Conservation (phyloP, 2,113 vertebrate species). For the Bos javanicus region DNA sequence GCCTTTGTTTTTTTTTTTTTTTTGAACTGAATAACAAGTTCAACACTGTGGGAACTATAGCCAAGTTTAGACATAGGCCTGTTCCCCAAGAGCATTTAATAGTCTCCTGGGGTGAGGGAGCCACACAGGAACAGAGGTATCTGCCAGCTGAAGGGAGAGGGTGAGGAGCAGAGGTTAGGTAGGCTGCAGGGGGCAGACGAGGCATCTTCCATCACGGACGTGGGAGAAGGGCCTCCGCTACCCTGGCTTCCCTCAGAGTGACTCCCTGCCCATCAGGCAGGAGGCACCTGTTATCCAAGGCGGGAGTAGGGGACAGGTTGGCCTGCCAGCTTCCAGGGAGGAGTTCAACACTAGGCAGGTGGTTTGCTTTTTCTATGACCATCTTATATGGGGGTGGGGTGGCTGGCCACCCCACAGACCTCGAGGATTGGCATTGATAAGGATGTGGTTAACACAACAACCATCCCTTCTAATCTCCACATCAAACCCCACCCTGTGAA, state of each 20-base stretch:
- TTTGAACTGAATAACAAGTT: not conserved
- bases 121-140: not conserved
- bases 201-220: accelerated
- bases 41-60: not conserved
- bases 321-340: not conserved
- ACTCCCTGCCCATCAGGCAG: not conserved
- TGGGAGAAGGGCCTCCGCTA: accelerated
- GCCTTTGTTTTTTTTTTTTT: not conserved
- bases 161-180: not conserved
- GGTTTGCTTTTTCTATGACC: not conserved
- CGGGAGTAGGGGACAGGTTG: not conserved
- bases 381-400: not conserved
- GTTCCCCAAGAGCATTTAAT: not conserved
- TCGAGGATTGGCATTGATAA: not conserved
- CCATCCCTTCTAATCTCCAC: not conserved
- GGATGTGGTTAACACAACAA: conserved; percentile 35
- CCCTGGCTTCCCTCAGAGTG: not conserved
- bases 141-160: not conserved
- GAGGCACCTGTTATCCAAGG: not conserved
- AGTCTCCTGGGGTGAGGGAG: not conserved
- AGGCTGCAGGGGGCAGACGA: not conserved
- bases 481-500: not conserved
- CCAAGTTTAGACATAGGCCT: not conserved
- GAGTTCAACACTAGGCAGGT: not conserved
- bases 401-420: not conserved